Conservation (phyloP, 2,888 invertebrate genomes). For the Dusona sp. region DNA sequence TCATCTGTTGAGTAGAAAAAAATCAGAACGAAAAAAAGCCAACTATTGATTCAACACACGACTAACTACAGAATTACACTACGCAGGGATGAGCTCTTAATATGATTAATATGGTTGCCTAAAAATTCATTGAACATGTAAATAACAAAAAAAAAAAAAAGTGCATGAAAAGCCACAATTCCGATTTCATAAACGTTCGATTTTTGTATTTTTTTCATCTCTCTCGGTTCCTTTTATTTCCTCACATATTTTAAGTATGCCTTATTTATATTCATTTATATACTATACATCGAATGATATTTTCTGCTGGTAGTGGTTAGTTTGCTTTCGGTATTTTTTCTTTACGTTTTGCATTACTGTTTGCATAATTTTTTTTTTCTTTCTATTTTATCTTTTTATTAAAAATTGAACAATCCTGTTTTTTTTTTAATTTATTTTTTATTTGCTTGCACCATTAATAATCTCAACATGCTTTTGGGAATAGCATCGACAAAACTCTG, state of each 20-base stretch:
- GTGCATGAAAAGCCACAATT: slow-evolving; percentile 17
- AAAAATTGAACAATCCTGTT: slow-evolving; percentile 16
- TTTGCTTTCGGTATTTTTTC: slow-evolving; percentile 34
- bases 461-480: slow-evolving; percentile 22
- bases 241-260: slow-evolving; percentile 37
- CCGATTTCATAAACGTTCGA: slow-evolving; percentile 26
- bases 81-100: neutral
- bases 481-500: slow-evolving; percentile 1
- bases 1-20: neutral
- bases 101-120: too few relatives aligned
- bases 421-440: neutral
- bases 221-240: slow-evolving; percentile 48
- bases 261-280: slow-evolving; percentile 32
- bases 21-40: neutral
- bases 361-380: neutral
- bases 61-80: neutral
- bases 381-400: neutral
- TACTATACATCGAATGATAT: slow-evolving; percentile 66
- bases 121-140: slow-evolving; percentile 3
- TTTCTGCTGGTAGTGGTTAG: slow-evolving; percentile 59
- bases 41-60: neutral
- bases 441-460: slow-evolving; percentile 37
- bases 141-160: slow-evolving; percentile 32
- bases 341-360: neutral
- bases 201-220: neutral